Percentiles rank a stretch among this genome's conserved stretches.
These are phyloP conservation scores for Seriola dumerili DNA, from an alignment of 2,113 vertebrate genomes.

Conservation along the genomic window DNA sequence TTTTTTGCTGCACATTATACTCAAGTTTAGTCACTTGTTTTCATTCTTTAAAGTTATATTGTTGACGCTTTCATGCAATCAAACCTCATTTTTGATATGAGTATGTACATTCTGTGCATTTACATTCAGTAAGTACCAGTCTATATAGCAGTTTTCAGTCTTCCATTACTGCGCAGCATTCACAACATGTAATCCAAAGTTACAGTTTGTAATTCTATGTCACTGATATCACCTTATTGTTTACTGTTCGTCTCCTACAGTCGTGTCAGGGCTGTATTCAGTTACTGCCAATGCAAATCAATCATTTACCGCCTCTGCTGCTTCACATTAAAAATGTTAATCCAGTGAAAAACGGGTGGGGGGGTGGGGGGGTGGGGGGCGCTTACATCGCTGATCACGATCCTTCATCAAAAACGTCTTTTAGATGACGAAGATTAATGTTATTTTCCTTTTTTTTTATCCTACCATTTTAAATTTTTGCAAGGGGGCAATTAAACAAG, in stretches of 20 bases:
- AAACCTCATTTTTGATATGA: neutral
- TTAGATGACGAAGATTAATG: too few relatives aligned
- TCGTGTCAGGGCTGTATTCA: neutral
- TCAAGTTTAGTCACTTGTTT: neutral
- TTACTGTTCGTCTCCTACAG: neutral
- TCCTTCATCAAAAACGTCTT: too few relatives aligned
- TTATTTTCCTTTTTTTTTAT: too few relatives aligned
- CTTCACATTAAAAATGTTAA: too few relatives aligned
- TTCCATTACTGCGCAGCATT: too few relatives aligned
- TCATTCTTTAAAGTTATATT: neutral
- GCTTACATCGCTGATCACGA: too few relatives aligned
- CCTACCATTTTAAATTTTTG: too few relatives aligned
- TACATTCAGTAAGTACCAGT: too few relatives aligned
- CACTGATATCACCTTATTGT: neutral
- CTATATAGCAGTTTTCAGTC: neutral
- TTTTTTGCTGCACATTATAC: neutral
- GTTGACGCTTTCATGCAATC: neutral
- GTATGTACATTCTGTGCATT: neutral
- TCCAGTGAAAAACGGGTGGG: too few relatives aligned
- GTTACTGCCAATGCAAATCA: neutral
- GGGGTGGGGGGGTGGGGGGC: too few relatives aligned
- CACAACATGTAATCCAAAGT: neutral
- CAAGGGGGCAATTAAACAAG: too few relatives aligned
- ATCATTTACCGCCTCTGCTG: too few relatives aligned
- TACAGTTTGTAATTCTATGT: neutral